Percentiles rank a stretch among this genome's conserved stretches.
Conservation (phyloP, 2,113 vertebrate species). For the Melierax canorus region DNA sequence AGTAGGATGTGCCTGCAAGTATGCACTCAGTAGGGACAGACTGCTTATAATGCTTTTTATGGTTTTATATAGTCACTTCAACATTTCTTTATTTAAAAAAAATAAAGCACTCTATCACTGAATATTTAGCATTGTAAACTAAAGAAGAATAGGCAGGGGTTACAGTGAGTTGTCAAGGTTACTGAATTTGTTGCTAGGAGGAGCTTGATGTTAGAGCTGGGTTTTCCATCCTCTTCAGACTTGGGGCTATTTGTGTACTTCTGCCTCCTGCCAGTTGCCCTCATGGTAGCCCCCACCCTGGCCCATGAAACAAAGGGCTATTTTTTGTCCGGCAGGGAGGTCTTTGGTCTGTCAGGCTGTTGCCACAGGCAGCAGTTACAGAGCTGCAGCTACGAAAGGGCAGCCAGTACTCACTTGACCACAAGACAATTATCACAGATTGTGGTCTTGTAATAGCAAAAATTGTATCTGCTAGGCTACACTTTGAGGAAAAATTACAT, state of each 20-base stretch:
- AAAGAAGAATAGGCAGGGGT: not conserved
- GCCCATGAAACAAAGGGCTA: not conserved
- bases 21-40: not conserved
- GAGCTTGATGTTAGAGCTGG: not conserved
- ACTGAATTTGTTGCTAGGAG: not conserved
- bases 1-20: not conserved
- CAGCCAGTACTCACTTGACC: not conserved
- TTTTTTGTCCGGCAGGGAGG: not conserved
- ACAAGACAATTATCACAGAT: accelerated
- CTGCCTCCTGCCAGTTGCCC: not conserved
- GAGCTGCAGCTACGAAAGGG: not conserved
- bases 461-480: not conserved
- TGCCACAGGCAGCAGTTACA: not conserved
- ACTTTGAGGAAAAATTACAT: not conserved
- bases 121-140: not conserved
- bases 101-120: not conserved
- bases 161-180: not conserved
- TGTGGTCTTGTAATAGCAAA: not conserved
- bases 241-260: not conserved
- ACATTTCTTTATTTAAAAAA: not conserved
- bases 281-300: not conserved
- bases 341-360: not conserved
- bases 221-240: not conserved
- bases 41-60: not conserved
- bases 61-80: not conserved